Base-by-base conservation (phyloP, 2,888 invertebrate species). In the Synergus gifuensis region DNA sequence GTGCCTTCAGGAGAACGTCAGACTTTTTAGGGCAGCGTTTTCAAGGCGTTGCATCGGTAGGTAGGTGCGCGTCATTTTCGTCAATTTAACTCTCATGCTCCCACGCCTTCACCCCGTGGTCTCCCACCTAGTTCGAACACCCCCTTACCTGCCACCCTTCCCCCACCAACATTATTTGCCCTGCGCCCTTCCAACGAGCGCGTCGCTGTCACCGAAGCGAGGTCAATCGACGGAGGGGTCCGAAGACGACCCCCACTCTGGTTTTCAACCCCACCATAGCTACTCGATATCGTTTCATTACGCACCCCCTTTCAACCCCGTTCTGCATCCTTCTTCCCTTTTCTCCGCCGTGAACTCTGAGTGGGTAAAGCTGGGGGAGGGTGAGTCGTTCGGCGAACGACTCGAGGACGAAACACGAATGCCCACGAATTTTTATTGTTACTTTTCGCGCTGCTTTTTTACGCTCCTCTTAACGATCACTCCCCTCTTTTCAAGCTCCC, bases 241-340 rank as follows among this genome's bases (percentile, higher is more conserved):
- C 86, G 86, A 89, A 89, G 89, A 89, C 80, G 46, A 76, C 78
- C 46, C 73, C 86, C 83, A 78, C 81, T 63, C 82, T 36, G 12
- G 42, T 77, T 80, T 80, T 78, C 85, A 83, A 83, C 87, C 85
- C 87, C 85, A 82, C 88, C 87, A 84, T 81, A 82, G 83, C 88
- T 87, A 89, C 91, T 90, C 91, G 89, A 91, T 91, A 91, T 90
- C 91, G 91, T 91, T 91, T 91, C 91, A 91, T 91, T 91, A 91
- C 91, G 91, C 91, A 88, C 87, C 87, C 88, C 86, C 85, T 79
- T 78, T 81, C 79, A 60, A 79, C 81, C 76, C 79, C 77, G 66
- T 78, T 79, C 80, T 58, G 66, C 78, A 78, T 46, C 66, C 73
- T 36, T 80, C 73, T 22, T 62, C 62, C 11, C 54, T n/a, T 58